A percentile compares a stretch with the other conserved stretches of the same genome.
These are phyloP conservation scores for Holacanthella duospinosa DNA, from an alignment of 2,888 invertebrate species.

Conservation along the genomic window DNA sequence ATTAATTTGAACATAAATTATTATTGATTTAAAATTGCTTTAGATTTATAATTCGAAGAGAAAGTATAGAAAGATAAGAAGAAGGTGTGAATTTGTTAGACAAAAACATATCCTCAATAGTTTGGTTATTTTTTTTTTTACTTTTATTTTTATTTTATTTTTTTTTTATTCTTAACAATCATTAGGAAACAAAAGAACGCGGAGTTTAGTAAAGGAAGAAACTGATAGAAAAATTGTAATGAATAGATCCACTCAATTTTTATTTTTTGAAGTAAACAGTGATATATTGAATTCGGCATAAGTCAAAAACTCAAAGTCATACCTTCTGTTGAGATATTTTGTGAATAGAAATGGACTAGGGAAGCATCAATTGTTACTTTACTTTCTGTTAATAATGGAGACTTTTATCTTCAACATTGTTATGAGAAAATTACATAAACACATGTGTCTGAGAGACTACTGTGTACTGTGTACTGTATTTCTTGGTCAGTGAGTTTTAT, in stretches of 20 bases:
- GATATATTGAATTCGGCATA: conserved; percentile 19
- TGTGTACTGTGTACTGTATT: background rate
- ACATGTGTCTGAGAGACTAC: background rate
- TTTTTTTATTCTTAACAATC: too few relatives aligned
- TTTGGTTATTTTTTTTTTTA: too few relatives aligned
- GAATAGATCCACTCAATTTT: background rate
- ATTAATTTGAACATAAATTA: too few relatives aligned
- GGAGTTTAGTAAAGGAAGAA: too few relatives aligned
- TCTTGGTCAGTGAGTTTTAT: too few relatives aligned
- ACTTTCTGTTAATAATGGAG: background rate
- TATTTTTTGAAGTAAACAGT: background rate
- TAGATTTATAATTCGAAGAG: too few relatives aligned
- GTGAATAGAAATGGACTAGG: background rate
- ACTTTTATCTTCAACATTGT: background rate
- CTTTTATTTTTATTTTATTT: too few relatives aligned
- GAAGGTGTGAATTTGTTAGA: too few relatives aligned
- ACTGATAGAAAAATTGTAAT: background rate
- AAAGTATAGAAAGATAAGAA: too few relatives aligned
- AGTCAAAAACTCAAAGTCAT: conserved; percentile 9
- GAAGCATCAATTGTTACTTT: background rate
- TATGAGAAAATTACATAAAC: background rate
- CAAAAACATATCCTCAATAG: too few relatives aligned
- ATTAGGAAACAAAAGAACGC: too few relatives aligned
- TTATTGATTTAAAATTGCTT: too few relatives aligned
- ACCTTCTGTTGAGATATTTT: background rate